phyloP scores from a whole-genome alignment of 2,888 invertebrate species.

The Thecocarcelia acutangulata region DNA sequence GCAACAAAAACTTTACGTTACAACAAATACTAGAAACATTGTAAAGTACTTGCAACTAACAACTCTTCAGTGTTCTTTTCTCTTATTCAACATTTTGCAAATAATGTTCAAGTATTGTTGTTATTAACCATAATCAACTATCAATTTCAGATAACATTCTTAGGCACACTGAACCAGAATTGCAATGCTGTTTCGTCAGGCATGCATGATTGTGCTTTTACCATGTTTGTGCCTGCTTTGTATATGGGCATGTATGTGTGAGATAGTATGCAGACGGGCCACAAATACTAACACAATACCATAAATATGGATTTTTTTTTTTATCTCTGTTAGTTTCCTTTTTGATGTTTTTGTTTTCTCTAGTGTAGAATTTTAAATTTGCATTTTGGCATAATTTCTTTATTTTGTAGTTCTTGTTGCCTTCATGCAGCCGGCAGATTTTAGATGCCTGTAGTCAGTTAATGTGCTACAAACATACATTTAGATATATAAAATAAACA shows the following conservation, averaged over 20 bases:
- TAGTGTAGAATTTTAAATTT: slow-evolving; percentile 57
- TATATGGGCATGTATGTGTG: not conserved
- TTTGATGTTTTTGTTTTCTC: slow-evolving; percentile 42
- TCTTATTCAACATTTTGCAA: slow-evolving; percentile 21
- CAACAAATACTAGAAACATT: not conserved
- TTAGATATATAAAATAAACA: not conserved
- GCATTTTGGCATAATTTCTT: slow-evolving; percentile 59
- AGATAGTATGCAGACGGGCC: not conserved
- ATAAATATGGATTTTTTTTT: slow-evolving; percentile 21
- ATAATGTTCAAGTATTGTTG: slow-evolving; percentile 31
- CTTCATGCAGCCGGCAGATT: slow-evolving; percentile 31
- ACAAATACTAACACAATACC: slow-evolving; percentile 1
- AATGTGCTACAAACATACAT: slow-evolving; percentile 1
- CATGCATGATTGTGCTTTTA: slow-evolving; percentile 24
- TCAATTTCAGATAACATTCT: slow-evolving; percentile 50
- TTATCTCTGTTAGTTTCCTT: slow-evolving; percentile 19
- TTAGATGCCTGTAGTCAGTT: slow-evolving; percentile 29
- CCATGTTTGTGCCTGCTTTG: not conserved
- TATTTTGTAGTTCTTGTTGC: slow-evolving; percentile 22
- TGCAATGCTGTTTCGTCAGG: slow-evolving; percentile 17
- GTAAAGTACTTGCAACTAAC: slow-evolving; percentile 17
- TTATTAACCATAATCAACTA: slow-evolving; percentile 56
- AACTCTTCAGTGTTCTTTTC: not conserved
- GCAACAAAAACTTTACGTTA: slow-evolving; percentile 1
- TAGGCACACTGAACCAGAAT: slow-evolving; percentile 55